phyloP scores from a whole-genome alignment of 2,888 invertebrate genomes.

The Eledona agricola region DNA sequence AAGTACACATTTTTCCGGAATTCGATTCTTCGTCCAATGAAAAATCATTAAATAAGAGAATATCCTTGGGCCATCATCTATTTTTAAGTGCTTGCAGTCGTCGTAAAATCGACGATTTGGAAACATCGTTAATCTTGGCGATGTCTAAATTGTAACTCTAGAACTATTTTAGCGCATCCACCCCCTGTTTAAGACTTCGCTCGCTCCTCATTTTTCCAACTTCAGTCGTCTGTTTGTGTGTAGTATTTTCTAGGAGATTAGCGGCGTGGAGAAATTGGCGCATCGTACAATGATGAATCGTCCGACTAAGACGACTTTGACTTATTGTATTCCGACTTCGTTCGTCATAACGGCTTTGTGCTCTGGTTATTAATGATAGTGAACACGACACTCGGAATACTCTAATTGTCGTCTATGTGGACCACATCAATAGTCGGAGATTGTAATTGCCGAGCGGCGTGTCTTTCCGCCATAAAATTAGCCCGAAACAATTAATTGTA shows the following conservation, averaged over 20 bases:
- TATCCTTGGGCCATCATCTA: no score
- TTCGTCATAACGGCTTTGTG: conserved; percentile 32
- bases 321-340: conserved; percentile 32
- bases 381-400: conserved; percentile 12
- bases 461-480: conserved; percentile 20
- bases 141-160: conserved; percentile 55
- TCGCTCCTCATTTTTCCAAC: background rate
- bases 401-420: conserved; percentile 24
- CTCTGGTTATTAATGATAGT: conserved; percentile 27
- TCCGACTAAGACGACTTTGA: conserved; percentile 28
- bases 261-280: conserved; percentile 35
- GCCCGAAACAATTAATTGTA: conserved; percentile 16
- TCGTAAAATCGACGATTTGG: conserved; percentile 52
- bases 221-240: conserved; percentile 9
- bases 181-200: conserved; percentile 9
- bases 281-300: conserved; percentile 31
- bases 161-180: conserved; percentile 45
- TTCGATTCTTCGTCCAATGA: background rate
- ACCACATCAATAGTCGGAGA: conserved; percentile 19
- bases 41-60: no score
- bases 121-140: conserved; percentile 54
- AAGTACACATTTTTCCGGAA: background rate
- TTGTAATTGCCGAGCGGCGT: conserved; percentile 15
- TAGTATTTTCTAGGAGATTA: conserved; percentile 16
- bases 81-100: conserved; percentile 42